These are phyloP conservation scores for Hylaea fasciaria DNA, from an alignment of 2,888 invertebrate genomes.

Conservation along the genomic window DNA sequence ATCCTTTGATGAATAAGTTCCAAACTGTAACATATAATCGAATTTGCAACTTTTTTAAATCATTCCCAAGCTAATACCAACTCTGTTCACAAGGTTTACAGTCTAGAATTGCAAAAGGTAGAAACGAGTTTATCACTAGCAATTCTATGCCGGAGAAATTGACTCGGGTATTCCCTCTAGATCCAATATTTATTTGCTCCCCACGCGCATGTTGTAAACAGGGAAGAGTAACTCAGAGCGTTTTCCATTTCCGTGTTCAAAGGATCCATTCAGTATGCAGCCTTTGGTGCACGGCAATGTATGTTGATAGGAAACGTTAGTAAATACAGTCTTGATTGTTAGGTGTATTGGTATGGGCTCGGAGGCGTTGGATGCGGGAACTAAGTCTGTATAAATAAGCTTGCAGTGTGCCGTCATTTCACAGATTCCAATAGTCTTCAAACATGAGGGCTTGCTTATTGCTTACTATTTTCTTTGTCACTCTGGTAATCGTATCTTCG, in stretches of 20 bases:
- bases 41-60: conserved; percentile 15
- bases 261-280: conserved; percentile 31
- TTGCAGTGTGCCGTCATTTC: conserved; percentile 44
- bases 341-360: conserved; percentile 37
- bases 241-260: conserved; percentile 37
- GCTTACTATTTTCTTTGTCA: conserved; percentile 49
- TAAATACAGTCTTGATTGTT: conserved; percentile 31
- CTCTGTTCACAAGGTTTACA: conserved; percentile 12
- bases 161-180: conserved; percentile 71
- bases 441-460: conserved; percentile 60
- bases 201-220: conserved; percentile 37
- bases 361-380: conserved; percentile 43
- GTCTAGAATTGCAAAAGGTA: conserved; percentile 28
- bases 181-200: conserved; percentile 60
- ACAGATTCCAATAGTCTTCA: conserved; percentile 49
- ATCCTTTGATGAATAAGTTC: background rate
- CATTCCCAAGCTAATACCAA: conserved; percentile 5
- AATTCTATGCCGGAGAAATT: conserved; percentile 65
- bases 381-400: conserved; percentile 58
- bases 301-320: conserved; percentile 35
- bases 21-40: conserved; percentile 26
- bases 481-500: conserved; percentile 39
- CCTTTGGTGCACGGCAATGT: conserved; percentile 46
- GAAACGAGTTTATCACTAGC: conserved; percentile 55
- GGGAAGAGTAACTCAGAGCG: conserved; percentile 32